These are phyloP conservation scores for Tachuris rubrigastra DNA, from an alignment of 2,113 vertebrate species.

Conservation along the genomic window DNA sequence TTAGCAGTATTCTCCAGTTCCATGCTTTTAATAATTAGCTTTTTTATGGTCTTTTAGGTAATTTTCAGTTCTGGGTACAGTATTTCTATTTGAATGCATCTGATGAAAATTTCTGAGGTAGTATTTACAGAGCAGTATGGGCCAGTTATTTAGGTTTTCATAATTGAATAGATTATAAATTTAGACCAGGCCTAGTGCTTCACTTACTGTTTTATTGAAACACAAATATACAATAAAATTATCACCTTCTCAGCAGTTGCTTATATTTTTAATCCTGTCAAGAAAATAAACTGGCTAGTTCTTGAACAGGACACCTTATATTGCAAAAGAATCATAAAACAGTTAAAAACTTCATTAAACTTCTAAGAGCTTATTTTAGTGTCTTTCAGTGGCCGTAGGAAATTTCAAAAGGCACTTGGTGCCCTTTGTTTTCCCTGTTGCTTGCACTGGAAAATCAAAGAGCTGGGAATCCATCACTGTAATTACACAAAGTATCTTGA, in stretches of 20 bases:
- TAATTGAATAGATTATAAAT: not conserved
- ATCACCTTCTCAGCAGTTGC: not conserved
- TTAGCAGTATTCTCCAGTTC: not conserved
- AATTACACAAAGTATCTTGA: not conserved
- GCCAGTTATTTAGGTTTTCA: not conserved
- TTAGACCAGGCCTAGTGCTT: not conserved
- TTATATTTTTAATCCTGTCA: not conserved
- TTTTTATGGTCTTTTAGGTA: not conserved
- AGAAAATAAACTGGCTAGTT: not conserved
- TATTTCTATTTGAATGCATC: not conserved
- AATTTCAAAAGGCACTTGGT: constrained; percentile 7
- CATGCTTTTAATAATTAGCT: not conserved
- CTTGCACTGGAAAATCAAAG: not conserved
- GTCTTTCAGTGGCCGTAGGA: not conserved
- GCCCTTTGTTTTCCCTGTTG: not conserved
- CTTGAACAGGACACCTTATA: not conserved
- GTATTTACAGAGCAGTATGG: not conserved
- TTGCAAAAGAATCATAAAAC: not conserved
- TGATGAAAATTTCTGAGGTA: not conserved
- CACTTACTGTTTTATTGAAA: not conserved
- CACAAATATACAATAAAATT: constrained; percentile 1
- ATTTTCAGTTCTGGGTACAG: not conserved
- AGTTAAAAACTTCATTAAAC: not conserved
- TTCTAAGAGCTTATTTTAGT: constrained; percentile 16
- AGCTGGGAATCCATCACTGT: not conserved